phyloP scores from a whole-genome alignment of 2,113 vertebrate species.

The Perognathus longimembris region DNA sequence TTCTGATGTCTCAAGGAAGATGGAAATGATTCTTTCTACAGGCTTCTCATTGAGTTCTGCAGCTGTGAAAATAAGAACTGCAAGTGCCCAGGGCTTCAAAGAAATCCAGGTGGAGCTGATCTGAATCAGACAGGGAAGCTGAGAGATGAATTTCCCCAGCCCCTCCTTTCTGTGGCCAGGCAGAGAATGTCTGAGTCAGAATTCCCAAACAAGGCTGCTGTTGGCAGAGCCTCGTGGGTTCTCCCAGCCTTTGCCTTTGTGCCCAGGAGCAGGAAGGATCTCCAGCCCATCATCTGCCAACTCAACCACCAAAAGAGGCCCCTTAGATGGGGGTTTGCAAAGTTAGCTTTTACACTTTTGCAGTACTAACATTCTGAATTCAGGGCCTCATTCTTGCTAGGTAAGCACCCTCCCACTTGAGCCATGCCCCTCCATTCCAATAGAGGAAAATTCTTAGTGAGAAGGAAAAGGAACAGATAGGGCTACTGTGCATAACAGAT shows the following conservation, averaged over 20 bases:
- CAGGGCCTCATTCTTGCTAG: too few species aligned
- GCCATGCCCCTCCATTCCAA: not conserved
- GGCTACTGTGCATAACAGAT: not conserved
- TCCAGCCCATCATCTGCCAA: not conserved
- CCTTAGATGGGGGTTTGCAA: not conserved
- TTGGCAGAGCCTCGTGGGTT: not conserved
- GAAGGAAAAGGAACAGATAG: not conserved
- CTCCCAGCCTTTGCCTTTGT: not conserved
- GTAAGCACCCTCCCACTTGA: too few species aligned
- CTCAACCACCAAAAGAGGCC: not conserved
- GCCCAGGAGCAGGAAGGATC: not conserved
- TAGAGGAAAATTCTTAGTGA: not conserved
- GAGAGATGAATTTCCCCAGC: conserved; percentile 55
- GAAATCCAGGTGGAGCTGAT: conserved; percentile 75
- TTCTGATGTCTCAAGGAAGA: conserved; percentile 67
- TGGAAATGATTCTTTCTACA: conserved; percentile 66
- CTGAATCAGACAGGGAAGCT: conserved; percentile 74
- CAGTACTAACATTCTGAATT: too few species aligned
- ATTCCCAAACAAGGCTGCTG: not conserved
- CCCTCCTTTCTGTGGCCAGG: conserved; percentile 40
- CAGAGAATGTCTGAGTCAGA: conserved; percentile 31
- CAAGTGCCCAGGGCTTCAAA: conserved; percentile 72
- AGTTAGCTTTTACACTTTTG: too few species aligned
- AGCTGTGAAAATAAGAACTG: conserved; percentile 78
- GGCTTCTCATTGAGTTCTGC: conserved; percentile 64